Evolutionary conservation across 1,140 invertebrate species (phyloP).

Genomic region (Eubasilissa regina): DNA sequence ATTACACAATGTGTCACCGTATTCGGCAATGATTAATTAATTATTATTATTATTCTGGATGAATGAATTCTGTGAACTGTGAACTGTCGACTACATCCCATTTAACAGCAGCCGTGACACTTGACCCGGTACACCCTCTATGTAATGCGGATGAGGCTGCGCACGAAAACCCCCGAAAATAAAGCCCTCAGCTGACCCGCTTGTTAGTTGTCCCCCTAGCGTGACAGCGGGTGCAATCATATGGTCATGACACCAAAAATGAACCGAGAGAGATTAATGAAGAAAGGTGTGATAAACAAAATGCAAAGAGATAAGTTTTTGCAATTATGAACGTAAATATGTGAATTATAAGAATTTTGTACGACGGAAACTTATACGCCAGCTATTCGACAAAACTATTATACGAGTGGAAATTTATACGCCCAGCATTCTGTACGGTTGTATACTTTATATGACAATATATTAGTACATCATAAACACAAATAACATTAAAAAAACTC

Average conservation of each 20-base stretch:
- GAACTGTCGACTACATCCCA: not conserved
- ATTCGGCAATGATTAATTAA: not conserved
- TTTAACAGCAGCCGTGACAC: constrained; percentile 27
- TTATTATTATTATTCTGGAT: not conserved
- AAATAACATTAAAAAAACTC: no score
- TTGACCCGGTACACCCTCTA: constrained; percentile 25
- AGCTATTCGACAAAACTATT: no score
- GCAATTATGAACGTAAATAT: no score
- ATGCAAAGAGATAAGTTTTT: not conserved
- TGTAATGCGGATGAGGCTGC: not conserved
- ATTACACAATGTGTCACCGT: no score
- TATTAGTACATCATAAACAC: no score
- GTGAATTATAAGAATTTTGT: no score
- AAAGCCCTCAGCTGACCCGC: constrained; percentile 4
- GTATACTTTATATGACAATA: no score
- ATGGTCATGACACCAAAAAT: not conserved
- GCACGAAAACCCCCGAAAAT: not conserved
- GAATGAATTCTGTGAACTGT: constrained; percentile 10
- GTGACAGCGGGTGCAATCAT: constrained; percentile 1
- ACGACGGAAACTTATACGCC: no score
- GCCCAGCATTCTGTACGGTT: no score
- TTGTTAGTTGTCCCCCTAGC: not conserved
- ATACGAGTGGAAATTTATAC: no score
- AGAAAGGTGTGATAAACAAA: not conserved
- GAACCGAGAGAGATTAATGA: constrained; percentile 2